Percentiles rank a stretch among this genome's conserved stretches.
Evolutionary conservation across 2,888 invertebrate species (phyloP).

Genomic region (Leptopilina drosophilae): DNA sequence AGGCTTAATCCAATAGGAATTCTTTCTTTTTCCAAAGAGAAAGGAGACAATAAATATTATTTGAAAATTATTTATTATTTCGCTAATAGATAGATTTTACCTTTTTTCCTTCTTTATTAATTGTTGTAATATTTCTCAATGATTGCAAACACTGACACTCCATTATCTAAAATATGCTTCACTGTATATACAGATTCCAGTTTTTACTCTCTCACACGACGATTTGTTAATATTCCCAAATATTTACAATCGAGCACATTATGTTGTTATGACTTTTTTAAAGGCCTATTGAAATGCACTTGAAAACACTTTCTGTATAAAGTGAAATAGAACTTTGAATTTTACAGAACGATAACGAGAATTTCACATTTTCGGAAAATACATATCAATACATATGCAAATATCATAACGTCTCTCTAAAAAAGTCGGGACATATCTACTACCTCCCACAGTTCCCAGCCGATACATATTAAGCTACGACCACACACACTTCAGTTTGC

Average conservation of each 20-base stretch:
- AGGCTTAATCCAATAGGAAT: background rate
- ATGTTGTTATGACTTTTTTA: background rate
- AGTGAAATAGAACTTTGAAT: background rate
- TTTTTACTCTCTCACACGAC: background rate
- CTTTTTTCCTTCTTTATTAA: background rate
- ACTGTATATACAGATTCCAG: background rate
- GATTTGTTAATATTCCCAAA: slow-evolving; percentile 15
- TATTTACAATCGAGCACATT: background rate
- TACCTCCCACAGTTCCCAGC: too few relatives aligned
- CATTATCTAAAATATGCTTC: slow-evolving; percentile 19
- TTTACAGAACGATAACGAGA: background rate
- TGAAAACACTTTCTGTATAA: background rate
- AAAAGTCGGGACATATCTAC: slow-evolving; percentile 1
- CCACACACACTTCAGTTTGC: too few relatives aligned
- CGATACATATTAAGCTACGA: too few relatives aligned
- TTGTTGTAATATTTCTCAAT: background rate
- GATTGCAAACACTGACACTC: slow-evolving; percentile 4
- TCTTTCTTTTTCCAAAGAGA: background rate
- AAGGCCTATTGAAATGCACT: background rate
- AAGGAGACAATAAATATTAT: background rate
- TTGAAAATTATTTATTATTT: background rate
- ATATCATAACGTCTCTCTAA: background rate
- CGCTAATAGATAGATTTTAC: background rate
- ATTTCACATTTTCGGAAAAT: slow-evolving; percentile 9
- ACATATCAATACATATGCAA: background rate